A percentile compares a stretch with the other conserved stretches of the same genome.
phyloP scores from a whole-genome alignment of 2,888 invertebrate species.

The Xanthorhoe spadicearia region DNA sequence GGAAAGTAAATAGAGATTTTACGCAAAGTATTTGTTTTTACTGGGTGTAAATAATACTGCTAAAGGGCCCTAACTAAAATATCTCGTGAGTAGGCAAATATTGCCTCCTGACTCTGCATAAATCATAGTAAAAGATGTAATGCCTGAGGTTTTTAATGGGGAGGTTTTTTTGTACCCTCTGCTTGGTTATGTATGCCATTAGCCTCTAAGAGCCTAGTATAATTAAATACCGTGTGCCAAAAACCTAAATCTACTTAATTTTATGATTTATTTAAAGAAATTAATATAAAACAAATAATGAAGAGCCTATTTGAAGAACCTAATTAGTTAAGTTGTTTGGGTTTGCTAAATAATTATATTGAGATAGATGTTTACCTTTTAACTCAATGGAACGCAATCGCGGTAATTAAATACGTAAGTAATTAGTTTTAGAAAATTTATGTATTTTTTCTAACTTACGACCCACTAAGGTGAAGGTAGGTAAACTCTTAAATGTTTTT shows the following conservation, averaged over 20 bases:
- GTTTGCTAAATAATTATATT: conserved; percentile 28
- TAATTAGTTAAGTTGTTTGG: conserved; percentile 30
- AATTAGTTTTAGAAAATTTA: background rate
- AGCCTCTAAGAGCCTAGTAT: too few species aligned
- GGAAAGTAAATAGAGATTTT: background rate
- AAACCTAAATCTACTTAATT: background rate
- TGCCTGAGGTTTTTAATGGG: too few species aligned
- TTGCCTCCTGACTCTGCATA: too few species aligned
- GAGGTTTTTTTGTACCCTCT: too few species aligned
- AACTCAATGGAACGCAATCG: conserved; percentile 19
- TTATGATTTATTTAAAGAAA: background rate
- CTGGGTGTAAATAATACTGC: background rate
- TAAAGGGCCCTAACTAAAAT: too few species aligned
- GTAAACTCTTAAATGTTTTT: background rate
- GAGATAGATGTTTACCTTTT: conserved; percentile 27
- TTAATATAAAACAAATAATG: background rate
- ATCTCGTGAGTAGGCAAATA: too few species aligned
- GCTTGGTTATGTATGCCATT: too few species aligned
- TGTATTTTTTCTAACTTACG: background rate
- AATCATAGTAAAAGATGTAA: too few species aligned
- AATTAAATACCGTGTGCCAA: too few species aligned
- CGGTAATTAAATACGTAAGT: background rate
- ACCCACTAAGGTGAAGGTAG: too few species aligned
- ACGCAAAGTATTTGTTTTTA: background rate
- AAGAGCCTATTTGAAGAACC: conserved; percentile 18